These are phyloP conservation scores for Hyposoter dolosus DNA, from an alignment of 2,888 invertebrate genomes.

Conservation along the genomic window DNA sequence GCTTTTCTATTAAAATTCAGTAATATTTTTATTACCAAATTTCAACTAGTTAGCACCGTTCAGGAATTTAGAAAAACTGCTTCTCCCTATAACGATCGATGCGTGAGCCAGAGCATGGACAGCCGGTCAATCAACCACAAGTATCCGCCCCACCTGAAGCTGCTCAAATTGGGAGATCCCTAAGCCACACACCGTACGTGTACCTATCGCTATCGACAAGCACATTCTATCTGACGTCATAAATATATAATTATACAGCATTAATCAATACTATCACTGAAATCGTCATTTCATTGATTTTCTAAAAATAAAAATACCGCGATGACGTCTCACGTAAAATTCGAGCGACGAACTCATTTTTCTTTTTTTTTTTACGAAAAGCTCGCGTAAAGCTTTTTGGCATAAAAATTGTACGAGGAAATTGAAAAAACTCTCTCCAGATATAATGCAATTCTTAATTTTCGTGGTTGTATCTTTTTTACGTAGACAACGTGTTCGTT, in stretches of 20 bases:
- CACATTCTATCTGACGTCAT: background rate
- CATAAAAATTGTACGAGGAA: too few relatives aligned
- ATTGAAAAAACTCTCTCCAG: too few relatives aligned
- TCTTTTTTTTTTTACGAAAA: background rate
- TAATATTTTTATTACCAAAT: slow-evolving; percentile 3
- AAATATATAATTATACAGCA: too few relatives aligned
- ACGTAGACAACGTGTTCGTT: too few relatives aligned
- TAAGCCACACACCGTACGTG: too few relatives aligned
- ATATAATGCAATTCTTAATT: too few relatives aligned
- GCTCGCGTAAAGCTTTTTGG: background rate
- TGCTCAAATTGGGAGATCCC: too few relatives aligned
- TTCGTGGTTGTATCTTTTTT: too few relatives aligned
- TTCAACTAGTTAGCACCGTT: background rate
- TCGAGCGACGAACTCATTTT: background rate
- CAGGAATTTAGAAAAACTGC: background rate
- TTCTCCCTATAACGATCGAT: background rate
- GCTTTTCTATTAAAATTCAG: background rate
- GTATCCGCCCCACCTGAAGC: too few relatives aligned
- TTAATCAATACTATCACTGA: too few relatives aligned
- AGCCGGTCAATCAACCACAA: background rate
- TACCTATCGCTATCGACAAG: background rate
- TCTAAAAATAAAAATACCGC: background rate
- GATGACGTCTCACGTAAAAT: background rate
- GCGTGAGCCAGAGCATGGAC: background rate
- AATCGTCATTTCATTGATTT: too few relatives aligned